Base-by-base conservation (phyloP, 2,797 vertebrate genomes). In the Leucoraja ocellata region DNA sequence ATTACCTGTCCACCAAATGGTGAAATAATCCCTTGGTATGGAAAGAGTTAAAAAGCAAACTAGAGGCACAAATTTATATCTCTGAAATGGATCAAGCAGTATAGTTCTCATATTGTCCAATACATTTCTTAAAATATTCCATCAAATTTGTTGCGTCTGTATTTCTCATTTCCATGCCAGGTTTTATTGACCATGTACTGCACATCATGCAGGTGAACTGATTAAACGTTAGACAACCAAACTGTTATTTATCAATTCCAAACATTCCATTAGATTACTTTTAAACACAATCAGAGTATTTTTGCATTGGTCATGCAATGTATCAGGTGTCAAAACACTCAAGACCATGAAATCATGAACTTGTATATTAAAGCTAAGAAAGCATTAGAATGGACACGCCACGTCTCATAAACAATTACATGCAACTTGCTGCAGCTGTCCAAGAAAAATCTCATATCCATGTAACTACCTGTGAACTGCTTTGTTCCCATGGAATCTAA, bases 261-360 rank as follows among this genome's bases (percentile, higher is more conserved):
- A 74, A 92, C 71, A 92, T 9, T 92, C n/a, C 90, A 92, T 28
- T 54, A 25, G 9, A 92, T 92, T 92, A 92, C 54, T 71, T 39
- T 18, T 91, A 71, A 39, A 73, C 86, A 84, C 28, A 90, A 58
- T 46, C 46, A 23, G 3, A 46, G 5, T 71, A 32, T 18, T 54
- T 92, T n/a, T 88, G 61, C 65, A 74, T 5, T 76, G 90, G 90
- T 25, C 90, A 92, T 92, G 90, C 90, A 76, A 46, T 32, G 6
- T 32, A 46, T 74, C 32, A 65, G 83, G 4, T 73, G 88, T 18
- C 23, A 74, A 21, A 46, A 71, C 68, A 91, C 88, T 91, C 36
- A 76, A 73, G 46, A 74, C 36, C 23, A 14, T 92, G 71, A 92
- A 73, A 54, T 54, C 10, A 7, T 74, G 71, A 92, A 73, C 74